Conservation (phyloP, 2,113 vertebrate genomes). For the Piprites chloris region DNA sequence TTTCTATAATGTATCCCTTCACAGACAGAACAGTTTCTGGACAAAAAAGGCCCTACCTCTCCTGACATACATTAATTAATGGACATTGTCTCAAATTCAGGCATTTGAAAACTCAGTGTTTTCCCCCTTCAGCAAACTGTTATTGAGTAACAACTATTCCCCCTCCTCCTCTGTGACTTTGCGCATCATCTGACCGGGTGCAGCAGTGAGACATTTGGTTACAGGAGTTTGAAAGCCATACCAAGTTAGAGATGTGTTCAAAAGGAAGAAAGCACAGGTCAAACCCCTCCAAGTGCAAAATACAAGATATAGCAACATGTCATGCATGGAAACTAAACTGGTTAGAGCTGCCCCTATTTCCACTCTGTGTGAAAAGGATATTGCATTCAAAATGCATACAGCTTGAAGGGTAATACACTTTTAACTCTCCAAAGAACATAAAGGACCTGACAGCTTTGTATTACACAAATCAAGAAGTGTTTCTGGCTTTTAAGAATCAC, state of each 20-base stretch:
- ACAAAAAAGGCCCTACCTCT: not conserved
- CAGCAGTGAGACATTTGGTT: not conserved
- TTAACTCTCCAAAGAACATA: not conserved
- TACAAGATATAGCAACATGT: not conserved
- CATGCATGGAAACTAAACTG: not conserved
- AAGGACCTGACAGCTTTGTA: not conserved
- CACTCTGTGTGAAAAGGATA: not conserved
- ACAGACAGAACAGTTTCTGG: not conserved
- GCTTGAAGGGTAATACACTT: not conserved
- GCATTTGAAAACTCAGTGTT: not conserved
- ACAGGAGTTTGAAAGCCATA: not conserved
- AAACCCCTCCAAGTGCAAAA: not conserved
- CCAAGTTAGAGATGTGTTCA: not conserved
- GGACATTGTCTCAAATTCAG: not conserved
- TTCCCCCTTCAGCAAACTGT: not conserved
- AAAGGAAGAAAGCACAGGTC: not conserved
- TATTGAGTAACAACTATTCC: not conserved
- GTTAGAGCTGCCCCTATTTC: not conserved
- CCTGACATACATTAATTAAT: not conserved
- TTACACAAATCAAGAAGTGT: not conserved
- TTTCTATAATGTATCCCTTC: not conserved
- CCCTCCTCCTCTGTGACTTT: not conserved
- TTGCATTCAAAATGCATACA: not conserved
- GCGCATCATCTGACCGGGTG: not conserved
- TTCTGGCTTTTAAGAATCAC: not conserved